Conservation (phyloP, 1,140 invertebrate species). For the Polypedilum vanderplanki region DNA sequence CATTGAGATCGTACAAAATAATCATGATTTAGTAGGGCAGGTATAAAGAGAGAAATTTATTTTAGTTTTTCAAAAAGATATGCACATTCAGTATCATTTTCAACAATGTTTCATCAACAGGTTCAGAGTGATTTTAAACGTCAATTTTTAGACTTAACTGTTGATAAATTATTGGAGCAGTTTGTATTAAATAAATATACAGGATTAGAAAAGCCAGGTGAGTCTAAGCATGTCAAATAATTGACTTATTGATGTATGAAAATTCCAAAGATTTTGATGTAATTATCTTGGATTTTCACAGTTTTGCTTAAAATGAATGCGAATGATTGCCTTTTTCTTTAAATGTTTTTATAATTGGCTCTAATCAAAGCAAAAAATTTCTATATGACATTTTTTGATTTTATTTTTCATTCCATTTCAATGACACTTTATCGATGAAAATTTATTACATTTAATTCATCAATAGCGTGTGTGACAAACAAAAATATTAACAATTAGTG, state of each 20-base stretch:
- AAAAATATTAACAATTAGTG: too few relatives aligned
- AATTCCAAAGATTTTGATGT: too few relatives aligned
- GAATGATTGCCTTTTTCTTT: too few relatives aligned
- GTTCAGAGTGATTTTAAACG: constrained; percentile 85
- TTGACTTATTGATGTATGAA: too few relatives aligned
- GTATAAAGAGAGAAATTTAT: constrained; percentile 39
- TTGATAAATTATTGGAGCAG: constrained; percentile 83
- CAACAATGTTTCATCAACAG: constrained; percentile 44
- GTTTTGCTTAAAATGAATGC: too few relatives aligned
- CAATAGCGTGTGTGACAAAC: too few relatives aligned
- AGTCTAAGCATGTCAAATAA: neutral
- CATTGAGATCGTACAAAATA: constrained; percentile 76
- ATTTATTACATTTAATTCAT: neutral
- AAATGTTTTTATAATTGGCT: too few relatives aligned
- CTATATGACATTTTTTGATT: neutral
- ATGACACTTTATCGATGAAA: neutral
- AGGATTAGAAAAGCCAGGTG: constrained; percentile 83
- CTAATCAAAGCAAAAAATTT: too few relatives aligned
- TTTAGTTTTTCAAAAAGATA: too few relatives aligned
- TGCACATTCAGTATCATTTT: neutral
- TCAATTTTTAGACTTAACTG: constrained; percentile 83
- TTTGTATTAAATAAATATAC: constrained; percentile 87
- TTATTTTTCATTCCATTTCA: neutral
- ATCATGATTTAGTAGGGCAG: constrained; percentile 80
- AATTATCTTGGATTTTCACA: too few relatives aligned